Evolutionary conservation across 2,888 invertebrate species (phyloP).

Genomic region (Tryphoninae sp.): DNA sequence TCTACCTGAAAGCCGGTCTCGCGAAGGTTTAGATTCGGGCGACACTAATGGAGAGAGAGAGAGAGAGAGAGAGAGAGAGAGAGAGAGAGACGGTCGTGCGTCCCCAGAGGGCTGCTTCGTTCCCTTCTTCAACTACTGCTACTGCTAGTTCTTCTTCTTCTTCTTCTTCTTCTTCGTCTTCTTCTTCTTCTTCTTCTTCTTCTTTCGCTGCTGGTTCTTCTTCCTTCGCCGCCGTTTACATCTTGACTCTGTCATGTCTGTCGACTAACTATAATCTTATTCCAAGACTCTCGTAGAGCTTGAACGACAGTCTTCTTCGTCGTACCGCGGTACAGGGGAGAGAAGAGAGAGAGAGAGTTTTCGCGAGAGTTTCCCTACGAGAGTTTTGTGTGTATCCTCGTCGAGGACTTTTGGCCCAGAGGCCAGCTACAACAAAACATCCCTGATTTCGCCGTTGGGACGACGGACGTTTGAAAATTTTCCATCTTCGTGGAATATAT

Average conservation of each 20-base stretch:
- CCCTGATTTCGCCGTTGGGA: conserved; percentile 31
- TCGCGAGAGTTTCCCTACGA: conserved; percentile 23
- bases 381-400: conserved; percentile 17
- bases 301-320: conserved; percentile 46
- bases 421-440: conserved; percentile 39
- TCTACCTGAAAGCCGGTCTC: neutral
- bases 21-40: neutral
- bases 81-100: neutral
- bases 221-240: conserved; percentile 33
- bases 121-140: conserved; percentile 1
- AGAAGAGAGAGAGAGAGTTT: neutral
- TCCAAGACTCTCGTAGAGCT: conserved; percentile 44
- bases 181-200: conserved; percentile 11
- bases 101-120: conserved; percentile 22
- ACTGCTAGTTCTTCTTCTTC: conserved; percentile 14
- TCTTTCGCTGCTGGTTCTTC: conserved; percentile 20
- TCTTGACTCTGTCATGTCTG: conserved; percentile 56
- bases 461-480: conserved; percentile 21
- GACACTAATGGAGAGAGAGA: conserved; percentile 1
- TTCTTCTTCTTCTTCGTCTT: conserved; percentile 1
- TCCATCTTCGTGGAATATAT: conserved; percentile 6
- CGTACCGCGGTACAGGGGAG: neutral
- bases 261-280: conserved; percentile 57
- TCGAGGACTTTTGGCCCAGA: conserved; percentile 13
- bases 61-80: neutral